Percentiles rank a stretch among this genome's conserved stretches.
These are phyloP conservation scores for Phenganax subtilis DNA, from an alignment of 92 coral and sea anemone genomes.

Conservation along the genomic window DNA sequence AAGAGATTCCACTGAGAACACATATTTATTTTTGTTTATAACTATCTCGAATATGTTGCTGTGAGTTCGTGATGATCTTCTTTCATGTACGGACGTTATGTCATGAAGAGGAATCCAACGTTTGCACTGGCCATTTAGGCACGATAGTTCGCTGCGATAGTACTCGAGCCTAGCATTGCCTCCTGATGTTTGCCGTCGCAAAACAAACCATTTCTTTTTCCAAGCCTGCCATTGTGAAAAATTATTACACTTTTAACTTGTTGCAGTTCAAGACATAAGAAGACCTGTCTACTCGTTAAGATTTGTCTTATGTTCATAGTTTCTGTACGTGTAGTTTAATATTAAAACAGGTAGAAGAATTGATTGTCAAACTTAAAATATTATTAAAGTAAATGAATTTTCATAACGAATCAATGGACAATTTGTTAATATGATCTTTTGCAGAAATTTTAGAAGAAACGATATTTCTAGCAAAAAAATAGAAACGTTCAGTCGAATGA, in stretches of 20 bases:
- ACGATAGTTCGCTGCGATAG: constrained; percentile 78
- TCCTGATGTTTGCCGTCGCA: constrained; percentile 72
- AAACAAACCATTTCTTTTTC: constrained; percentile 95
- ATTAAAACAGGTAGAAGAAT: not conserved
- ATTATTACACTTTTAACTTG: not conserved
- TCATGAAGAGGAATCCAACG: constrained; percentile 73
- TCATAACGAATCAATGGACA: too few relatives aligned
- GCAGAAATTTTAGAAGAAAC: too few relatives aligned
- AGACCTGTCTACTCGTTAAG: too few relatives aligned
- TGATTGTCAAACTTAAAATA: too few relatives aligned
- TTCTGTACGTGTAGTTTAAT: not conserved
- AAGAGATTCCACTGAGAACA: constrained; percentile 73
- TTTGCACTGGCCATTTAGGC: constrained; percentile 75
- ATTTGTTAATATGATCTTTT: too few relatives aligned
- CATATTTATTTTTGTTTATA: constrained; percentile 65
- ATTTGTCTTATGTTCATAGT: too few relatives aligned
- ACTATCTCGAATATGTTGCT: constrained; percentile 61
- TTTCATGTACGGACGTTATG: constrained; percentile 65
- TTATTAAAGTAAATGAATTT: too few relatives aligned
- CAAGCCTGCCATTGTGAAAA: constrained; percentile 57
- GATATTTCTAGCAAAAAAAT: too few relatives aligned
- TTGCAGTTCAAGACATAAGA: too few relatives aligned
- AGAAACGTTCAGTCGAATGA: too few relatives aligned
- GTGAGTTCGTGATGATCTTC: constrained; percentile 77
- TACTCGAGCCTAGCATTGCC: constrained; percentile 85